Conservation (phyloP, 2,888 invertebrate genomes). For the Mythimna pallens region DNA sequence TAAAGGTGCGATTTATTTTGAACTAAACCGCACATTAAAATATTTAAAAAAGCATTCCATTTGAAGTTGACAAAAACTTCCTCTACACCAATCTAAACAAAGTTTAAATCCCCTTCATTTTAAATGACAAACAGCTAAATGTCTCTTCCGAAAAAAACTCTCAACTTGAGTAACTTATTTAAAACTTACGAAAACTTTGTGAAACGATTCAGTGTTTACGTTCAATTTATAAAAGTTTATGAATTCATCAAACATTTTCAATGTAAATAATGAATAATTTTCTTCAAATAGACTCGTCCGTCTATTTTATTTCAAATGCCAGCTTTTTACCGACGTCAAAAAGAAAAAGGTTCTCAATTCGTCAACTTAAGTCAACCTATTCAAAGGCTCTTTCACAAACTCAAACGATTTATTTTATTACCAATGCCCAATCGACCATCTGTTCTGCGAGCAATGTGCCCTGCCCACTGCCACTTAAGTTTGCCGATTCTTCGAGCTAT, state of each 20-base stretch:
- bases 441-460: too few relatives aligned
- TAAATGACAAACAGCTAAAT: slow-evolving; percentile 3
- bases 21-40: too few relatives aligned
- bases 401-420: too few relatives aligned
- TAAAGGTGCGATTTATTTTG: too few relatives aligned
- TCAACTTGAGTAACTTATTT: slow-evolving; percentile 20
- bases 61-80: background rate
- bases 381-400: background rate
- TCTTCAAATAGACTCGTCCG: slow-evolving; percentile 18
- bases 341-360: background rate
- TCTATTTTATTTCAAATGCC: background rate
- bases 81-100: background rate
- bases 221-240: slow-evolving; percentile 31
- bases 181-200: slow-evolving; percentile 27
- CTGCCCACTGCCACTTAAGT: too few relatives aligned
- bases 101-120: background rate
- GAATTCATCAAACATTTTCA: slow-evolving; percentile 36
- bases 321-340: slow-evolving; percentile 1
- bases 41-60: background rate
- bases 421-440: too few relatives aligned
- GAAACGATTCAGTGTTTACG: slow-evolving; percentile 34
- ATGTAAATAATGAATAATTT: slow-evolving; percentile 26
- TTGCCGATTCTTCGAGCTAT: too few relatives aligned
- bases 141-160: slow-evolving; percentile 22
- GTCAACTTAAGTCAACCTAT: background rate